Evolutionary conservation across 2,888 invertebrate species (phyloP), one percentile per base, ranked within the genome.

Genomic region (Lordiphosa andalusiaca): DNA sequence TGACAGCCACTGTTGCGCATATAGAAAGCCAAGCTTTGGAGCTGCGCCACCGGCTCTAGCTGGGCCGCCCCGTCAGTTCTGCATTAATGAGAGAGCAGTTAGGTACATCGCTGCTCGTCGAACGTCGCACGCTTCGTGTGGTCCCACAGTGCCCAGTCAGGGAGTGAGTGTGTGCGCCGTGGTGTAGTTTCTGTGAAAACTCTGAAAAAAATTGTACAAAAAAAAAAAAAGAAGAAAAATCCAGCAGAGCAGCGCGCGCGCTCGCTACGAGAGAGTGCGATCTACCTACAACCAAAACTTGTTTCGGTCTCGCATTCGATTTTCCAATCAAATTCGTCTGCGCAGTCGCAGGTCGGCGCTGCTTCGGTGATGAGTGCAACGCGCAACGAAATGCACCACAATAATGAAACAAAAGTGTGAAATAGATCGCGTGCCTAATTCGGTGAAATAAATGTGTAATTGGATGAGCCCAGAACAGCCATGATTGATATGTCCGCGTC

Each of bases 11-110:
- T 80, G 80, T 85, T 25, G 2, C 25, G 2, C 25, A 42, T 44
- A 65, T 85, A 66, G 85, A 77, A 77, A 77, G 77, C 85, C 80
- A 68, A 62, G 77, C 74, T 77, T 82, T 70, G 47, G 75, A 68
- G 71, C 48, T 33, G 69, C 54, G 51, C 53, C 55, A 53, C 53
- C 41, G 53, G 16, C 38, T 30, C 37, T 38, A 59, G 25, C 23
- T 46, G 52, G 54, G 60, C 46, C 75, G 71, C 66, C 67, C 63
- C 66, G 63, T 53, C 83, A 88, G 87, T 88, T 88, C 86, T 84
- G 80, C 87, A 87, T 88, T 87, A 88, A 87, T 87, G 87, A 88
- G 88, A 88, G 87, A 84, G 86, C 81, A 85, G 80, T 69, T 76
- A 73, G 77, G 84, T 80, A 84, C 77, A 67, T 63, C 58, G 62